Evolutionary conservation across 1,140 invertebrate species (phyloP).

Genomic region (Physella acuta): DNA sequence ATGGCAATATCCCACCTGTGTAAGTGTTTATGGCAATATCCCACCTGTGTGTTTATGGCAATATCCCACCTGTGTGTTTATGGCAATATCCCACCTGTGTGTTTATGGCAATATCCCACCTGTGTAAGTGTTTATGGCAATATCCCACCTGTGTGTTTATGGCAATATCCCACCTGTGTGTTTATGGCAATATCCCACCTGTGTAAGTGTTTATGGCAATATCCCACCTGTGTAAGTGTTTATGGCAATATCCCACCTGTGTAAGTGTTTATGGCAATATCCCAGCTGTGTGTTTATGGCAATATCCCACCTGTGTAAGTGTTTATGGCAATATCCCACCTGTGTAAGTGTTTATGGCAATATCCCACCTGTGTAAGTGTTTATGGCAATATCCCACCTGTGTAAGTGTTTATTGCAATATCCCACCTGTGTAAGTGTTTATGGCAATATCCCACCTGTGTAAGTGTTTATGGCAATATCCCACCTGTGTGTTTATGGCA

Average conservation of each 20-base stretch:
- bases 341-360: slow-evolving; percentile 71
- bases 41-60: too few relatives aligned
- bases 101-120: slow-evolving; percentile 78
- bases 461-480: too few relatives aligned
- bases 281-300: too few relatives aligned
- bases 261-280: too few relatives aligned
- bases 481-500: too few relatives aligned
- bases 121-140: slow-evolving; percentile 63
- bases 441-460: slow-evolving; percentile 80
- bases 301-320: slow-evolving; percentile 73
- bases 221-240: slow-evolving; percentile 71
- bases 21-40: too few relatives aligned
- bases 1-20: slow-evolving; percentile 80
- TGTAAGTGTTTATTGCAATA: slow-evolving; percentile 73
- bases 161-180: slow-evolving; percentile 78
- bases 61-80: slow-evolving; percentile 74
- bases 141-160: too few relatives aligned
- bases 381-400: slow-evolving; percentile 80
- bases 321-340: slow-evolving; percentile 79
- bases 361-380: slow-evolving; percentile 71
- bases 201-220: slow-evolving; percentile 71
- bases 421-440: slow-evolving; percentile 70
- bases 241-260: slow-evolving; percentile 81
- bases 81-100: slow-evolving; percentile 79
- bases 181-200: slow-evolving; percentile 78